Base-by-base conservation (phyloP, 2,888 invertebrate species). In the Macaria liturata region DNA sequence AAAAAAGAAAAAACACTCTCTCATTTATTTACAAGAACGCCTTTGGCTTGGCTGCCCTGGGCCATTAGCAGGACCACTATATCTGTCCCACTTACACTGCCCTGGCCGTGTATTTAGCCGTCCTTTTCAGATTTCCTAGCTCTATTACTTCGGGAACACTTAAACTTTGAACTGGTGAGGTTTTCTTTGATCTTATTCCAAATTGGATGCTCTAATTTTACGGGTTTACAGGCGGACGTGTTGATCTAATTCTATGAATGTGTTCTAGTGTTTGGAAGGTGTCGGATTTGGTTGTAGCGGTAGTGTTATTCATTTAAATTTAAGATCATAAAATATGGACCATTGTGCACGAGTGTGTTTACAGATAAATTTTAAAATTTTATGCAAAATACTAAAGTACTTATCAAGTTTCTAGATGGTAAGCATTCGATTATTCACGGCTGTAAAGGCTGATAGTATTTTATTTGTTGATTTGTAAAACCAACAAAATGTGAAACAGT, bases 21-120 rank as follows among this genome's bases (percentile, higher is more conserved):
- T 86, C 82, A 84, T 85, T 86, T 86, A 86, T 85, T 86, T 85
- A 84, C 78, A 80, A 82, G 84, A 75, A 71, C 70, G 78, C 79
- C 80, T 80, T 83, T 80, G 81, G 79, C 80, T 80, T 72, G 76
- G 70, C 75, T 75, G 81, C 79, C 75, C 69, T 72, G 62, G 72
- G 76, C 85, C 81, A 86, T 86, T 86, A 86, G 82, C 78, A 80
- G 82, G 80, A 81, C 80, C 70, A 68, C 75, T 80, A 71, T 71
- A 72, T 72, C 75, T 74, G 70, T 83, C 85, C 73, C 76, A 65
- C 66, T 84, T 72, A 67, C 64, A 70, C 76, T 60, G 64, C 59
- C 62, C 64, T 57, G 62, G 67, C 62, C 7, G 73, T 71, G 66
- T 68, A 76, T 78, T 74, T 78, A 68, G 74, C 80, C 76, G 72